Conservation (phyloP, 2,888 invertebrate genomes). For the Limnephilus rhombicus region DNA sequence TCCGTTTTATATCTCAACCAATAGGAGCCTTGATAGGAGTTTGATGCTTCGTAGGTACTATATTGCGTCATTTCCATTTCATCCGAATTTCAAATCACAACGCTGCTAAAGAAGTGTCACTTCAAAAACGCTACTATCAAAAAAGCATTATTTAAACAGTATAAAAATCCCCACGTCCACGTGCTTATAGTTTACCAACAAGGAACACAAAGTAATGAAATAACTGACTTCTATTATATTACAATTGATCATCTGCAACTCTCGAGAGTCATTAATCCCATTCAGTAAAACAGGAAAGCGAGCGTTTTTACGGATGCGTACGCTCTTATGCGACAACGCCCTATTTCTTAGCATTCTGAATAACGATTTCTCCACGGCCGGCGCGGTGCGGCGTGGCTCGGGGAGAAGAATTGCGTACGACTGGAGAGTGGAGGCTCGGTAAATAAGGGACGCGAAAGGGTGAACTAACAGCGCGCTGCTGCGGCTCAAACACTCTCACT, state of each 20-base stretch:
- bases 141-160: neutral
- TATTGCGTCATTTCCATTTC: no score
- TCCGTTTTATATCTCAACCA: no score
- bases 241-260: neutral
- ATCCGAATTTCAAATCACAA: no score
- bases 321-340: slow-evolving; percentile 27
- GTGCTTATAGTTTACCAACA: neutral
- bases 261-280: neutral
- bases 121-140: neutral
- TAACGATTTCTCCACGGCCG: slow-evolving; percentile 30
- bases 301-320: neutral
- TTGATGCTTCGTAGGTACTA: no score
- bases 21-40: no score
- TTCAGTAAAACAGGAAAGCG: neutral
- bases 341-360: slow-evolving; percentile 35
- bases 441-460: neutral
- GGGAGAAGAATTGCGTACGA: slow-evolving; percentile 22
- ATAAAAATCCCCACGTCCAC: no score
- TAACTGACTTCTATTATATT: neutral
- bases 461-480: neutral
- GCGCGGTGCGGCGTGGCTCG: neutral
- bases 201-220: neutral
- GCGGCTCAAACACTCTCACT: neutral
- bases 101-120: no score
- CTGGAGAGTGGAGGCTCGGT: neutral